These are phyloP conservation scores for Caretta caretta DNA, from an alignment of 2,113 vertebrate genomes.

Conservation along the genomic window DNA sequence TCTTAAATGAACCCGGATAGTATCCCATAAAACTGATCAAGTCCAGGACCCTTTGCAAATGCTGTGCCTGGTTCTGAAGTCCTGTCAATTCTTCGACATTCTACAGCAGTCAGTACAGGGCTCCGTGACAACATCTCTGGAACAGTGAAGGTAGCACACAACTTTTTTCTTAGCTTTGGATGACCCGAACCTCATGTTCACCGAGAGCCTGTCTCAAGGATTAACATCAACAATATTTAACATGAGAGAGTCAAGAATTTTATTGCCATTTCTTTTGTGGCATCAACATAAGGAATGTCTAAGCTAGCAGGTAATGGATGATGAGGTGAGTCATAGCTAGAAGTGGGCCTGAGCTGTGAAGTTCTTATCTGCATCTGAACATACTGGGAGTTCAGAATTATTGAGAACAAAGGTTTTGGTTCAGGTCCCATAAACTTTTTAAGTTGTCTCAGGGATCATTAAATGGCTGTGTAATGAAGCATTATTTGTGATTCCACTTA, in stretches of 20 bases:
- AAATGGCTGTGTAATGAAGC: fast-evolving
- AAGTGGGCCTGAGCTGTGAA: background rate
- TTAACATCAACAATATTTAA: background rate
- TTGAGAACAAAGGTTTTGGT: background rate
- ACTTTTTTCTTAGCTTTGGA: background rate
- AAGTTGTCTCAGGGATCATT: fast-evolving
- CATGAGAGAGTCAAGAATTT: background rate
- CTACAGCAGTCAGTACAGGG: background rate
- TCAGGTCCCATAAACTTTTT: background rate
- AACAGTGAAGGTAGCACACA: background rate
- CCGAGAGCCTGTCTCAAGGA: background rate
- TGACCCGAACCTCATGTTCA: background rate
- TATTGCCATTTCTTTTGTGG: background rate
- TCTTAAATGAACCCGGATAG: background rate
- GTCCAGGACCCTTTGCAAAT: background rate
- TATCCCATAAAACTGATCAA: background rate
- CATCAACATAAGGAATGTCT: background rate
- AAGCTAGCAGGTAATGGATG: fast-evolving
- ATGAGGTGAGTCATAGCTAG: background rate
- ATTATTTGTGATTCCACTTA: background rate
- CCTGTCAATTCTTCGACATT: background rate
- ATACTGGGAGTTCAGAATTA: fast-evolving
- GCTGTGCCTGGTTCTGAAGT: background rate
- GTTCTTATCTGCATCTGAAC: fast-evolving
- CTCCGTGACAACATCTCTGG: background rate